A percentile compares a stretch with the other conserved stretches of the same genome.
Conservation (phyloP, 2,888 invertebrate genomes). For the Diaphora mendica region DNA sequence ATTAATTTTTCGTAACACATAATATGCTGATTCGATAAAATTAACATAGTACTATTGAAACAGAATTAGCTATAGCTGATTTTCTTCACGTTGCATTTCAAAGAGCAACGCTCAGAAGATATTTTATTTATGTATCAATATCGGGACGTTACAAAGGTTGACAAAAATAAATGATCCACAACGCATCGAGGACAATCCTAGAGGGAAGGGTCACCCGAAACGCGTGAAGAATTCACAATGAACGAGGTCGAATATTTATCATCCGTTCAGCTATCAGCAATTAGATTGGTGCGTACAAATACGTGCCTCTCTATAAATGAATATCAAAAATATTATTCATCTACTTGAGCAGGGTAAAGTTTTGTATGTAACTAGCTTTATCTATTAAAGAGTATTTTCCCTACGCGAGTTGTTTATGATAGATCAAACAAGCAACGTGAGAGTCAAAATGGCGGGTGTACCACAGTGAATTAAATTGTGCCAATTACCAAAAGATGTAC, state of each 20-base stretch:
- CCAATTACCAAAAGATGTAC: too few relatives aligned
- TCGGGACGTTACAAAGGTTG: slow-evolving; percentile 59
- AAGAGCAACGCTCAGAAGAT: slow-evolving; percentile 27
- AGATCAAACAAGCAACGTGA: not conserved
- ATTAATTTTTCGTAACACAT: not conserved
- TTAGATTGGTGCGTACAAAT: slow-evolving; percentile 56
- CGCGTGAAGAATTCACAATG: slow-evolving; percentile 71
- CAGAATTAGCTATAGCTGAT: not conserved
- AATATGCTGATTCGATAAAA: too few relatives aligned
- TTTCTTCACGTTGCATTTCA: slow-evolving; percentile 5
- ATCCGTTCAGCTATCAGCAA: slow-evolving; percentile 56
- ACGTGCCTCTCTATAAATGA: slow-evolving; percentile 48
- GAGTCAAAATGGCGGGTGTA: too few relatives aligned
- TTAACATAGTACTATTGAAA: too few relatives aligned
- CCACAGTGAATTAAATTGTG: too few relatives aligned
- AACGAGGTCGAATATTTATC: slow-evolving; percentile 65
- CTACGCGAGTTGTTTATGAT: not conserved
- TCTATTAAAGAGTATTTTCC: not conserved
- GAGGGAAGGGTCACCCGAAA: slow-evolving; percentile 66
- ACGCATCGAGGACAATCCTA: slow-evolving; percentile 67
- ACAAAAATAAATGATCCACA: slow-evolving; percentile 66
- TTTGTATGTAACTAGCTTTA: not conserved
- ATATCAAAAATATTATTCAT: slow-evolving; percentile 37
- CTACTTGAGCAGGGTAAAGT: not conserved
- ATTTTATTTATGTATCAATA: slow-evolving; percentile 60